Evolutionary conservation across 2,113 vertebrate species (phyloP), one percentile per base, ranked within the genome.

Genomic region (Pholis gunnellus): DNA sequence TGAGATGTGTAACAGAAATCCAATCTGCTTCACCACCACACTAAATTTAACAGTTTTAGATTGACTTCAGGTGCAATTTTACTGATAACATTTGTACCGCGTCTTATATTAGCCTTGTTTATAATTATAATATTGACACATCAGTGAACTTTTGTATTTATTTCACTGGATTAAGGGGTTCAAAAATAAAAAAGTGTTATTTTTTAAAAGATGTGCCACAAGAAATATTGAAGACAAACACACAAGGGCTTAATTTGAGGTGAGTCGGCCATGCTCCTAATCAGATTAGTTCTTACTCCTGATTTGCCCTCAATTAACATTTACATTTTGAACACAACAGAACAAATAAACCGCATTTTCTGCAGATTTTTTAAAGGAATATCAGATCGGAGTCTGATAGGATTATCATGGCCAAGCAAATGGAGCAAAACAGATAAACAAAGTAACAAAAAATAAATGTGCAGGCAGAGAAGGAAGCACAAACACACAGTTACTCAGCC

Each of bases 341-440:
- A 69, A 68, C 4, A 75, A 54, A 81, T 8, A 68, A 42, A 63
- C 13, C 42, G 3, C 5, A 13, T 54, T 64, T 63, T 22, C 70
- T n/a, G 4, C 31, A 20, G 13, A 52, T 40, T 40, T 40, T 40
- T 52, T 57, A 60, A 63, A 59, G 15, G 31, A 81, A 72, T 63
- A 52, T 61, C 36, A 75, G 17, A 34, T 8, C 20, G 29, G 15
- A 68, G 71, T 72, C 4, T 44, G 61, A 63, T 20, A 20, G 46
- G 74, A 80, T 77, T 85, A 65, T 9, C 29, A 36, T 0, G 42
- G 79, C 72, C 77, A 44, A 87, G 66, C 54, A 75, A 84, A 57
- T 78, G 54, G n/a, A 84, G 27, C 60, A 76, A 78, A 81, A 20
- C 68, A 66, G 52, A 80, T 52, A 40, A 82, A 87, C 50, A 87